phyloP scores from a whole-genome alignment of 1,140 invertebrate species.

The Coenobita brevimanus region DNA sequence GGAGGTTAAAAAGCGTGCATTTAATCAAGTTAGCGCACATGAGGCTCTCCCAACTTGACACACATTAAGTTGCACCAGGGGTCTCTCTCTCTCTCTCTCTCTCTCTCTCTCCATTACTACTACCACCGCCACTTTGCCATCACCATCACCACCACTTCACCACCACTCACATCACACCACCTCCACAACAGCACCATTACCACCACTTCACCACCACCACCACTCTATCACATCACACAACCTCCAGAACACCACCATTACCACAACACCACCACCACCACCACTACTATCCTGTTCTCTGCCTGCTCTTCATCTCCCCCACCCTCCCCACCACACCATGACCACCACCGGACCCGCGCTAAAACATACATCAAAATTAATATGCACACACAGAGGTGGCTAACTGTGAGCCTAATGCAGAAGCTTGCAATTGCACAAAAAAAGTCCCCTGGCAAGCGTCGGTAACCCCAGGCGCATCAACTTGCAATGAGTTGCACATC shows the following conservation, averaged over 20 bases:
- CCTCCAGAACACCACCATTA: too few relatives aligned
- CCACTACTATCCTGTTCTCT: too few relatives aligned
- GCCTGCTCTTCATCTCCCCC: too few relatives aligned
- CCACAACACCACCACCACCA: too few relatives aligned
- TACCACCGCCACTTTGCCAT: background rate
- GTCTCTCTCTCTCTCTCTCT: too few relatives aligned
- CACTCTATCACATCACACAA: too few relatives aligned
- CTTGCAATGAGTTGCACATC: slow-evolving; percentile 61
- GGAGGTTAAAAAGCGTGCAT: slow-evolving; percentile 42
- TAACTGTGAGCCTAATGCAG: slow-evolving; percentile 30
- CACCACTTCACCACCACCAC: too few relatives aligned
- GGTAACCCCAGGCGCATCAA: slow-evolving; percentile 51
- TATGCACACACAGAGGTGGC: slow-evolving; percentile 29
- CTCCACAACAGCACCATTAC: background rate
- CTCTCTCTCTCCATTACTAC: too few relatives aligned
- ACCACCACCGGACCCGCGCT: background rate
- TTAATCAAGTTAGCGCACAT: slow-evolving; percentile 60
- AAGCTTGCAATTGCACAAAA: slow-evolving; percentile 13
- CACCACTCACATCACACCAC: background rate
- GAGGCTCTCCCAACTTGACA: slow-evolving; percentile 55
- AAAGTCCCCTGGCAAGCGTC: slow-evolving; percentile 34
- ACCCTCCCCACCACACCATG: too few relatives aligned
- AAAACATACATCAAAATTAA: slow-evolving; percentile 46
- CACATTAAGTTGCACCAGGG: slow-evolving; percentile 44
- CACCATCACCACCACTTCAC: background rate